phyloP scores from a whole-genome alignment of 2,888 invertebrate genomes.

The Cacoxenus indagator region DNA sequence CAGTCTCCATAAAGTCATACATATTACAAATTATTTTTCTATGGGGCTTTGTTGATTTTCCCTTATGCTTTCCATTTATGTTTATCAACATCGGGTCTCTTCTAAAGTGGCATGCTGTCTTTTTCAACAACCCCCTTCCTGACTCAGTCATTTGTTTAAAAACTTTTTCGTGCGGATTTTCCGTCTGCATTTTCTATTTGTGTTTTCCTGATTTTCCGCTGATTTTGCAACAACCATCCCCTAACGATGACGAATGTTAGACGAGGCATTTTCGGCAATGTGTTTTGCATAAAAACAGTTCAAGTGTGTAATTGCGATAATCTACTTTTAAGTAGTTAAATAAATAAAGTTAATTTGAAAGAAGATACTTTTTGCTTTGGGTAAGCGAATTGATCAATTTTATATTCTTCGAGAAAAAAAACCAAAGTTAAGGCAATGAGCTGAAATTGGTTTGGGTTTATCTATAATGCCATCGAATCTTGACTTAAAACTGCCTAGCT shows the following conservation, averaged over 20 bases:
- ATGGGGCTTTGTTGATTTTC: no score
- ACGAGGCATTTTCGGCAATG: background rate
- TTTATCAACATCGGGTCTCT: no score
- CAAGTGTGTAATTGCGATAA: constrained; percentile 69
- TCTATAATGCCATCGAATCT: no score
- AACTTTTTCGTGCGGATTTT: background rate
- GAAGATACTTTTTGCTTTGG: constrained; percentile 41
- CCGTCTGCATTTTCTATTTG: constrained; percentile 14
- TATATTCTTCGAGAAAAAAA: background rate
- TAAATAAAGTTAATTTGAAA: constrained; percentile 69
- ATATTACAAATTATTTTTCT: no score
- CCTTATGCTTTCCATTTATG: no score
- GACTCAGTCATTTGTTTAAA: background rate
- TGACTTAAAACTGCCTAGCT: no score
- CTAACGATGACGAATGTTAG: background rate
- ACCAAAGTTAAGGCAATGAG: background rate
- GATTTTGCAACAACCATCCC: constrained; percentile 25
- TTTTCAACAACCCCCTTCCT: background rate
- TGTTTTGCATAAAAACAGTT: constrained; percentile 59
- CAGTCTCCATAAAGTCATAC: no score
- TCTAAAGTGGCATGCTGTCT: background rate
- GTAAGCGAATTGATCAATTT: background rate
- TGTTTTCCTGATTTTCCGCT: constrained; percentile 26
- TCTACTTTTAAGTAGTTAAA: constrained; percentile 69
- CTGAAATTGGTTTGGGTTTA: no score